Conservation (phyloP, 2,888 invertebrate species). For the Magallana nippona region DNA sequence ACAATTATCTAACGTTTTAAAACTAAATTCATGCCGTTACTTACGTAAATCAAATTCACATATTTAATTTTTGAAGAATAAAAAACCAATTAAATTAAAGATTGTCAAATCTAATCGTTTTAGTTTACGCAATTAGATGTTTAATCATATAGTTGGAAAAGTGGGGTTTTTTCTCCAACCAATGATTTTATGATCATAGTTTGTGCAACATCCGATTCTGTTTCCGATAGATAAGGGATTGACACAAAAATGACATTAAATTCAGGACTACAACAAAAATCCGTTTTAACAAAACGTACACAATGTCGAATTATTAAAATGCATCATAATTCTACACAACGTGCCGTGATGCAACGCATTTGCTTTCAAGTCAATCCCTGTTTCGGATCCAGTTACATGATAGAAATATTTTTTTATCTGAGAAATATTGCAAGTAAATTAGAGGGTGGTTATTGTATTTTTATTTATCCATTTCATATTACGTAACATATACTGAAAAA, state of each 20-base stretch:
- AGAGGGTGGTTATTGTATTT: not conserved
- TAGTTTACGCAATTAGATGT: too few species aligned
- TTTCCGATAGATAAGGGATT: slow-evolving; percentile 1
- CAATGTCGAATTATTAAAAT: not conserved
- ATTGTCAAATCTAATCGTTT: too few species aligned
- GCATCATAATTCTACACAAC: too few species aligned
- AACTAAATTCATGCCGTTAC: too few species aligned
- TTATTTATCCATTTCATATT: not conserved
- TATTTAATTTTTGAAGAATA: too few species aligned
- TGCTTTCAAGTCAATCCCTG: too few species aligned
- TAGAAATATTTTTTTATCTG: not conserved
- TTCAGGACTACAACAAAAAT: not conserved
- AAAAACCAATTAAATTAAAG: too few species aligned
- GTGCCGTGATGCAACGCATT: too few species aligned
- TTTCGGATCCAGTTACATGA: not conserved
- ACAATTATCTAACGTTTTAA: too few species aligned
- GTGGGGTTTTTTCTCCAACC: not conserved
- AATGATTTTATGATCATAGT: not conserved
- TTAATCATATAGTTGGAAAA: too few species aligned
- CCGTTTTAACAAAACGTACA: not conserved
- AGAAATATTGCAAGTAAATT: slow-evolving; percentile 8
- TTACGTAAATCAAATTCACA: too few species aligned
- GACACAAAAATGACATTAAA: not conserved
- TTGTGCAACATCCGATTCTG: not conserved
- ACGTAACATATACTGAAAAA: not conserved